These are phyloP conservation scores for Drosophila asahinai DNA, from an alignment of 1,140 invertebrate genomes.

Conservation along the genomic window DNA sequence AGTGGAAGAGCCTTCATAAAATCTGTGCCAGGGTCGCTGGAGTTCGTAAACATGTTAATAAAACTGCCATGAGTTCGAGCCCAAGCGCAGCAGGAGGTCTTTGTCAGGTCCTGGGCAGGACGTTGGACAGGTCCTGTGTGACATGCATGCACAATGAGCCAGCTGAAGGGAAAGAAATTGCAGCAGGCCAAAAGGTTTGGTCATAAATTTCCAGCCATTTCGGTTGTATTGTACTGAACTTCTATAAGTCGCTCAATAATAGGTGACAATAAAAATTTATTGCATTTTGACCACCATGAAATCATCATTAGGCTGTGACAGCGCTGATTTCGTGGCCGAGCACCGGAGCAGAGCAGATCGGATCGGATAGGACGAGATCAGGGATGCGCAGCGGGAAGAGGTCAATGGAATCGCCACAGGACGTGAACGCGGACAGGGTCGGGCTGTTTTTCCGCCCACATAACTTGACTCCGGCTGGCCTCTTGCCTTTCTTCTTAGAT, in stretches of 20 bases:
- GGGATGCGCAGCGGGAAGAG: slow-evolving; percentile 48
- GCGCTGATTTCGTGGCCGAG: slow-evolving; percentile 3
- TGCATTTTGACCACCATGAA: slow-evolving; percentile 84
- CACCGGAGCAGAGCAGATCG: slow-evolving; percentile 17
- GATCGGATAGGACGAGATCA: slow-evolving; percentile 13
- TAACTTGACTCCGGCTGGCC: slow-evolving; percentile 68
- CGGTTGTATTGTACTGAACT: slow-evolving; percentile 18
- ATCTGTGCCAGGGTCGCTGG: slow-evolving; percentile 33
- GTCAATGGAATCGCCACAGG: slow-evolving; percentile 72
- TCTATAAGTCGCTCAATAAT: slow-evolving; percentile 66
- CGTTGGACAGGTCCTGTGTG: slow-evolving; percentile 61
- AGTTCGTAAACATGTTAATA: slow-evolving; percentile 72
- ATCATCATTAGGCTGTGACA: slow-evolving; percentile 78
- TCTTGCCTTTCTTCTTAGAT: slow-evolving; percentile 40
- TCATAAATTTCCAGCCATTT: slow-evolving; percentile 69
- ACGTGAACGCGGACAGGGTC: slow-evolving; percentile 11
- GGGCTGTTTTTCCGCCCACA: slow-evolving; percentile 32
- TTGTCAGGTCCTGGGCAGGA: slow-evolving; percentile 45
- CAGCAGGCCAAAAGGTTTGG: slow-evolving; percentile 38
- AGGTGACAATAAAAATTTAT: slow-evolving; percentile 84
- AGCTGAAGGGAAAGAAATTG: slow-evolving; percentile 39
- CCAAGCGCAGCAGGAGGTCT: slow-evolving; percentile 58
- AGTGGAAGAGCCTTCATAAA: slow-evolving; percentile 18
- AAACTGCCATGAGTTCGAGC: slow-evolving; percentile 71
- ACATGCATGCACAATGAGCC: slow-evolving; percentile 71